Conservation (phyloP, 2,113 vertebrate genomes). For the Perognathus longimembris region DNA sequence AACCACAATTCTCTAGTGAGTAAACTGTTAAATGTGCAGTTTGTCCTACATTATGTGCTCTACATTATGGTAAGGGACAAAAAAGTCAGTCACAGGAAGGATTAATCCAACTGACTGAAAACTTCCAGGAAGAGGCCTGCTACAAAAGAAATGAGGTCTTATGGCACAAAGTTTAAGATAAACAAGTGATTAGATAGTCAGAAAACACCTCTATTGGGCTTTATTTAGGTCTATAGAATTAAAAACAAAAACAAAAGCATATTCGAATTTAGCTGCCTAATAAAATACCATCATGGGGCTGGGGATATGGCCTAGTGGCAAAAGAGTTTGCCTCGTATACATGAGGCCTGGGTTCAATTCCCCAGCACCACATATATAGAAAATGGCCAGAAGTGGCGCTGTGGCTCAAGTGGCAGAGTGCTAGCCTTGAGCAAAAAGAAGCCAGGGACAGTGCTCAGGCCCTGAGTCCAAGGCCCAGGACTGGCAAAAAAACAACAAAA, state of each 20-base stretch:
- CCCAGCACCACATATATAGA: too few species aligned
- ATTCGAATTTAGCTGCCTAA: constrained; percentile 27
- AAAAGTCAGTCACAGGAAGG: not conserved
- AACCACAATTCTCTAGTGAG: not conserved
- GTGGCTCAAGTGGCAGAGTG: too few species aligned
- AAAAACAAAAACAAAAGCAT: not conserved
- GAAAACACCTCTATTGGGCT: not conserved
- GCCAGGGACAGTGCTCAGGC: too few species aligned
- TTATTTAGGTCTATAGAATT: not conserved
- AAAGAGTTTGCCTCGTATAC: too few species aligned
- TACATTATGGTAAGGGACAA: not conserved
- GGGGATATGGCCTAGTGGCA: too few species aligned
- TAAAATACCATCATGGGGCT: not conserved
- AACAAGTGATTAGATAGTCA: not conserved
- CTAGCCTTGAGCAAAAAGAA: too few species aligned
- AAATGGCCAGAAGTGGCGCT: too few species aligned
- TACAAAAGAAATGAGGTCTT: constrained; percentile 20
- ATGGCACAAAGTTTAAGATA: constrained; percentile 18
- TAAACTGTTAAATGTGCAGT: not conserved
- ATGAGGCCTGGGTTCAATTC: too few species aligned
- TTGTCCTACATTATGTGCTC: not conserved
- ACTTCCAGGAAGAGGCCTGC: not conserved
- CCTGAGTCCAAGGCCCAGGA: too few species aligned
- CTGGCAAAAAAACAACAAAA: too few species aligned
- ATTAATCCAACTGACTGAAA: not conserved